Base-by-base conservation (phyloP, 2,113 vertebrate species). In the Apeltes quadracus region DNA sequence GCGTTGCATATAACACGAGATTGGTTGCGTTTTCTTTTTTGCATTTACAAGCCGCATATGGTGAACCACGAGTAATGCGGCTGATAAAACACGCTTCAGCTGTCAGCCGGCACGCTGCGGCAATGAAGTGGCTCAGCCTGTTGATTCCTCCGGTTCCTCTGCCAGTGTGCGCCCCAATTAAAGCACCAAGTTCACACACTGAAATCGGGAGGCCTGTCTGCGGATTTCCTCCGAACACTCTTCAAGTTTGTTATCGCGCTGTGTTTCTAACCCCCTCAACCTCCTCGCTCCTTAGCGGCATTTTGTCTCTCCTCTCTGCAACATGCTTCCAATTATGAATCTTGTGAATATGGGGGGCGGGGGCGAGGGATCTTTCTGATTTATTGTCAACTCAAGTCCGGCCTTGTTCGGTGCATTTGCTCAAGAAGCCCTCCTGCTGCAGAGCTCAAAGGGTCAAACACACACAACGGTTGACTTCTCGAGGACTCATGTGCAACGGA, bases 241-340 rank as follows among this genome's bases (percentile, higher is more conserved):
- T 53, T 72, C 18, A 53, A 36, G 16, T 81, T 76, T 48, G 46
- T 75, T 78, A 80, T 83, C 76, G 59, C 61, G 38, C 38, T 71
- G 75, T 83, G 87, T 82, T 76, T 82, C 69, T 78, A 81, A 87
- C 81, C 78, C 67, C 66, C 48, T 78, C 65, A 76, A 84, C 25
- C 73, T 74, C 66, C 66, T 62, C 43, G 38, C 67, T 77, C 36
- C 29, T 20, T 68, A 59, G 66, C 54, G 67, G 76, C 59, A 53
- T 69, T 72, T 72, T 54, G 43, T 73, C 77, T 84, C 82, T 82
- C 77, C 81, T 87, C 90, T 86, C 85, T 59, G 34, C 90, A 95
- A 94, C 94, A 87, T 96, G 96, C 90, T 96, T 97, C 94, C 94
- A 96, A 95, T 97, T 96, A 97, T 78, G 90, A 93, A 93, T 92